Conservation (phyloP, 2,888 invertebrate genomes). For the Lepidocyrtoides sp. region DNA sequence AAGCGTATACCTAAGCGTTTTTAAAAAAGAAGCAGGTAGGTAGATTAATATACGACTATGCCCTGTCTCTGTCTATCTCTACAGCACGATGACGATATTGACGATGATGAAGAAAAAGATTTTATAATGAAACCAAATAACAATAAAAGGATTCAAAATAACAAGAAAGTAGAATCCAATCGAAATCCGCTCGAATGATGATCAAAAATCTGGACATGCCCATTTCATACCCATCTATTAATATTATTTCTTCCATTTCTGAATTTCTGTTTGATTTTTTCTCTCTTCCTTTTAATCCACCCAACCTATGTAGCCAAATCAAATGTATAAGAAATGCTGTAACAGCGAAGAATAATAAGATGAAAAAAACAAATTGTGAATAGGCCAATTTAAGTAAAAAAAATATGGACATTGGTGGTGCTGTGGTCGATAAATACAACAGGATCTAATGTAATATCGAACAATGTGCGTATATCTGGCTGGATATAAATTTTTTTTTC, state of each 20-base stretch:
- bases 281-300: constrained; percentile 5
- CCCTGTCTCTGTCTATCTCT: background rate
- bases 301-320: background rate
- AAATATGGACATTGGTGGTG: background rate
- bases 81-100: constrained; percentile 13
- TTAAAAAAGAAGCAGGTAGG: background rate
- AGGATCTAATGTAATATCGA: background rate
- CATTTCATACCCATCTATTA: constrained; percentile 60
- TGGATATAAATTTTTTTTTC: constrained; percentile 1
- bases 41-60: background rate
- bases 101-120: background rate
- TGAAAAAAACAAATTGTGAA: constrained; percentile 76
- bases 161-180: constrained; percentile 59
- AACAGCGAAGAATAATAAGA: background rate
- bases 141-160: constrained; percentile 53
- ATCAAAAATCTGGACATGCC: constrained; percentile 67
- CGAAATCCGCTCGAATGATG: constrained; percentile 23
- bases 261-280: constrained; percentile 1
- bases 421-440: constrained; percentile 24
- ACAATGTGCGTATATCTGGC: background rate
- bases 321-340: constrained; percentile 13
- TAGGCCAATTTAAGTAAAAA: constrained; percentile 82
- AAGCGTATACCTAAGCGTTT: background rate
- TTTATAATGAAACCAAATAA: constrained; percentile 61
- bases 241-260: constrained; percentile 15